These are phyloP conservation scores for Limnephilus marmoratus DNA, from an alignment of 2,888 invertebrate species.

Conservation along the genomic window DNA sequence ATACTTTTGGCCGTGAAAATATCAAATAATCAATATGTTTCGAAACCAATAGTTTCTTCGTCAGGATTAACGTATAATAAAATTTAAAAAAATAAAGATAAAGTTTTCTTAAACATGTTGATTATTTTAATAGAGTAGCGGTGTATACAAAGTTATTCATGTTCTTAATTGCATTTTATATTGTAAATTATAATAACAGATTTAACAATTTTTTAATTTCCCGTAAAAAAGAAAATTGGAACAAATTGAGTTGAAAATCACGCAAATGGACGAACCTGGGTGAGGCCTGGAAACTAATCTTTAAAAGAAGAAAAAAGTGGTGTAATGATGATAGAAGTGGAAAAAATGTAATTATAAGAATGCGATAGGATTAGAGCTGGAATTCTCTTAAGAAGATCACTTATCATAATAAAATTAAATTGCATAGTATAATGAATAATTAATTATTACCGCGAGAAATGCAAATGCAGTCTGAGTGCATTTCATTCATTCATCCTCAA, in stretches of 20 bases:
- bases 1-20: too few relatives aligned
- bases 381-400: neutral
- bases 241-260: neutral
- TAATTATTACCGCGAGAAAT: neutral
- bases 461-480: conserved; percentile 10
- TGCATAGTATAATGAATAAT: neutral
- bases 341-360: neutral
- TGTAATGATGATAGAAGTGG: neutral
- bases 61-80: too few relatives aligned
- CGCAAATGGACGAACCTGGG: neutral
- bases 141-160: too few relatives aligned
- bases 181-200: neutral
- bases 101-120: too few relatives aligned
- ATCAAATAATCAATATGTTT: too few relatives aligned
- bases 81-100: too few relatives aligned
- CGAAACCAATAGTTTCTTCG: too few relatives aligned
- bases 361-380: neutral
- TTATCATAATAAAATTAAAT: neutral
- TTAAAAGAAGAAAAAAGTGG: neutral
- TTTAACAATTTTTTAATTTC: neutral
- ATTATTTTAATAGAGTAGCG: too few relatives aligned
- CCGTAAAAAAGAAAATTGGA: neutral
- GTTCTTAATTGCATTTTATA: neutral
- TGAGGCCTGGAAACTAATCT: neutral
- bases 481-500: conserved; percentile 8